phyloP scores from a whole-genome alignment of 2,113 vertebrate species.

The Miniopterus natalensis region DNA sequence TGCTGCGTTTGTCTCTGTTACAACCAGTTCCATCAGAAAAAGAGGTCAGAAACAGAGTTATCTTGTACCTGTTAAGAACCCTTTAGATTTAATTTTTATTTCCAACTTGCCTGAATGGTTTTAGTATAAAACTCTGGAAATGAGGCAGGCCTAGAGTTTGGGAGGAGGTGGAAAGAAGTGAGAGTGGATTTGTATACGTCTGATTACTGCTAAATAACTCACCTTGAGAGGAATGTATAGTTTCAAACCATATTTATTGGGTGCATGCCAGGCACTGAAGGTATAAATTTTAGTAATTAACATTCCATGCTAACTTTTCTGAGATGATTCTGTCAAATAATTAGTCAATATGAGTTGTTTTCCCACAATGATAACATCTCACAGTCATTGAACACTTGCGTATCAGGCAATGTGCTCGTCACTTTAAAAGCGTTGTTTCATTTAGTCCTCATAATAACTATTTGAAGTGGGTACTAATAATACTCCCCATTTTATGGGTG shows the following conservation, averaged over 20 bases:
- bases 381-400: neutral
- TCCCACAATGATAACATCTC: neutral
- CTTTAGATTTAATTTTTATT: slow-evolving; percentile 60
- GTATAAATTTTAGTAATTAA: neutral
- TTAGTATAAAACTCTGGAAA: neutral
- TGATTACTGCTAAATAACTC: neutral
- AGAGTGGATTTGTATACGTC: neutral
- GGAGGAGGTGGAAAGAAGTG: neutral
- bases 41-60: neutral
- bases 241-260: neutral
- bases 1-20: neutral
- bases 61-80: neutral
- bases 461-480: neutral
- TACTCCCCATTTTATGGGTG: neutral
- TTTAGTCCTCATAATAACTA: neutral
- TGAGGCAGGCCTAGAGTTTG: neutral
- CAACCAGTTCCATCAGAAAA: slow-evolving; percentile 25
- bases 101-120: neutral
- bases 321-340: neutral
- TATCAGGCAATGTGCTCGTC: neutral
- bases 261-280: neutral
- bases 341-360: neutral
- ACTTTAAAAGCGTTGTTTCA: slow-evolving; percentile 5
- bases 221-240: neutral
- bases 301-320: neutral